These are phyloP conservation scores for Zoanthus sansibaricus DNA, from an alignment of 92 coral and sea anemone species.

Conservation along the genomic window DNA sequence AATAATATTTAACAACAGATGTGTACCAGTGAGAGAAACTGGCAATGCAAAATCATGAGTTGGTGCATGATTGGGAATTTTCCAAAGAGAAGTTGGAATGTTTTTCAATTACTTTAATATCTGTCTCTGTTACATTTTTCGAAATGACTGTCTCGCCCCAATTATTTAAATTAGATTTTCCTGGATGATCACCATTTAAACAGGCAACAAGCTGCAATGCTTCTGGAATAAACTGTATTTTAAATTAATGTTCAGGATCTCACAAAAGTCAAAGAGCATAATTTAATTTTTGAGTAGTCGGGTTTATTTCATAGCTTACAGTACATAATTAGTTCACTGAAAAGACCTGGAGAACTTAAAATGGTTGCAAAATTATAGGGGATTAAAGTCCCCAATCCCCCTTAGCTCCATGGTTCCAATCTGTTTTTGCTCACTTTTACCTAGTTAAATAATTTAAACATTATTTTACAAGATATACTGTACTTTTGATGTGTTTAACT, in stretches of 20 bases:
- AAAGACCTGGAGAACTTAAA: not conserved
- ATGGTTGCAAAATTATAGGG: not conserved
- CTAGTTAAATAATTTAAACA: not conserved
- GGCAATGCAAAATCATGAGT: not conserved
- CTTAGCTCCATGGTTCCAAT: not conserved
- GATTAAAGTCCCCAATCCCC: not conserved
- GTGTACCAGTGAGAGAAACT: not conserved
- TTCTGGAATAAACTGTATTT: not conserved
- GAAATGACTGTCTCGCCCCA: not conserved
- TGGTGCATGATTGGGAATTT: not conserved
- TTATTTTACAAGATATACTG: not conserved
- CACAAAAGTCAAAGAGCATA: not conserved
- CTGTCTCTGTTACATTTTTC: no score
- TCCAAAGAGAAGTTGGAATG: not conserved
- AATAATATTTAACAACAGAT: no score
- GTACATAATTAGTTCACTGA: not conserved
- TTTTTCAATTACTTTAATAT: not conserved
- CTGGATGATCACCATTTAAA: not conserved
- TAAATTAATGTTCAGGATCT: not conserved
- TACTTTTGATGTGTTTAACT: not conserved
- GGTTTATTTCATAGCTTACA: not conserved
- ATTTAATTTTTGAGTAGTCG: not conserved
- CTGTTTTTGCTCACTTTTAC: not conserved
- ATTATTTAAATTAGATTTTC: slow-evolving; percentile 3
- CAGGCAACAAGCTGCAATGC: not conserved